Evolutionary conservation across 1,140 invertebrate genomes (phyloP).

Genomic region (Lerema accius): DNA sequence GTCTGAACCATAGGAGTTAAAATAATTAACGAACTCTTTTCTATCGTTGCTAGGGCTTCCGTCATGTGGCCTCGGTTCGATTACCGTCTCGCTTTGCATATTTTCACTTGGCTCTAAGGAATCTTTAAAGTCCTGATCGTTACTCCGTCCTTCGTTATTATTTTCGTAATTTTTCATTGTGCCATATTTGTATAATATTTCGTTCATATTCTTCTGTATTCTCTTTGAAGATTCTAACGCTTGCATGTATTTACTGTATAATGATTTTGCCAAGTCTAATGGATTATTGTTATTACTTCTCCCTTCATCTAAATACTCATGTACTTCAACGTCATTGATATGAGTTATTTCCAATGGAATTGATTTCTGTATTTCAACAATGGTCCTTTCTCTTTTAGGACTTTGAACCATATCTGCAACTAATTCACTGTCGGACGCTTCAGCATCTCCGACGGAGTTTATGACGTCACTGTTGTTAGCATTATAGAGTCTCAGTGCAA

Average conservation of each 20-base stretch:
- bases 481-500: constrained; percentile 78
- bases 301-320: constrained; percentile 78
- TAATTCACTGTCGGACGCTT: constrained; percentile 66
- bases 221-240: constrained; percentile 57
- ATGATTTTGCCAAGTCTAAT: constrained; percentile 48
- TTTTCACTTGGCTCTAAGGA: constrained; percentile 61
- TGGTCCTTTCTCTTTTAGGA: constrained; percentile 69
- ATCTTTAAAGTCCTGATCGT: constrained; percentile 50
- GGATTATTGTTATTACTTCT: constrained; percentile 58
- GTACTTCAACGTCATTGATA: constrained; percentile 77
- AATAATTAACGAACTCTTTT: constrained; percentile 49
- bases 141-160: constrained; percentile 45
- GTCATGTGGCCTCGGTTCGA: constrained; percentile 49
- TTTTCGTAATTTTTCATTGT: constrained; percentile 46
- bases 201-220: constrained; percentile 60
- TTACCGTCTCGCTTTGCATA: constrained; percentile 45
- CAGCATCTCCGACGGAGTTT: constrained; percentile 63
- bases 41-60: constrained; percentile 41
- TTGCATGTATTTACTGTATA: constrained; percentile 65
- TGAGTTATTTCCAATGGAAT: constrained; percentile 79
- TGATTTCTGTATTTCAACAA: constrained; percentile 84
- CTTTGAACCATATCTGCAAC: constrained; percentile 54
- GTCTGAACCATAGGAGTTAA: constrained; percentile 38
- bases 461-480: constrained; percentile 61
- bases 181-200: constrained; percentile 57